Base-by-base conservation (phyloP, 2,888 invertebrate species). In the Plutella xylostella region DNA sequence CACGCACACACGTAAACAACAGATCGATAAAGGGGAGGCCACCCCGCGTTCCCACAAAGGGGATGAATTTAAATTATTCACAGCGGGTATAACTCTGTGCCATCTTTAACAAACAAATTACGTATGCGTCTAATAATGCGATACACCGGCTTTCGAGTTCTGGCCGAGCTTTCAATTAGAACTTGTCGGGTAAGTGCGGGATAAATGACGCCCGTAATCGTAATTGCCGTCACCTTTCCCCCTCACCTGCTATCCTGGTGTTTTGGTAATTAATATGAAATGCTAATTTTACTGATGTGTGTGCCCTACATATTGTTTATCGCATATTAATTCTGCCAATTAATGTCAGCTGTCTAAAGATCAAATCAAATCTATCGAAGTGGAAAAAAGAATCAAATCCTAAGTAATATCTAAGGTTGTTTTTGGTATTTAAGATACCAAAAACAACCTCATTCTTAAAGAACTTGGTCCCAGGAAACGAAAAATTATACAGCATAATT, bases 61-160 rank as follows among this genome's bases (percentile, higher is more conserved):
- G 78, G 79, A 78, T 80, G 76, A 76, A 78, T 82, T 82, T 82
- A 80, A 83, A 83, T 83, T 79, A 82, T 83, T 80, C 82, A 79
- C 77, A 79, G 72, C 76, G 73, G 72, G 78, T 73, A 79, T 73
- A 74, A 76, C 76, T 79, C 77, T 72, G 77, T 74, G 72, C 76
- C 78, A 79, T 79, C 83, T 83, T 80, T 77, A 79, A 79, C 79
- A 82, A 82, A 82, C 82, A 83, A 78, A 82, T 82, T 82, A 82
- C 42, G 34, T 42, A 42, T 42, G 42, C 34, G 17, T 31, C 18
- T 34, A 78, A 79, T 80, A 79, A 79, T 73, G 68, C 69, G 75
- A 75, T 76, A 79, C 72, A 71, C 63, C 61, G 64, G 68, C 73
- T 79, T 73, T 70, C 73, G 72, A 68, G 65, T n/a, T n/a, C 72